Evolutionary conservation across 2,113 vertebrate genomes (phyloP), one percentile per base, ranked within the genome.

Genomic region (Semicossyphus pulcher): DNA sequence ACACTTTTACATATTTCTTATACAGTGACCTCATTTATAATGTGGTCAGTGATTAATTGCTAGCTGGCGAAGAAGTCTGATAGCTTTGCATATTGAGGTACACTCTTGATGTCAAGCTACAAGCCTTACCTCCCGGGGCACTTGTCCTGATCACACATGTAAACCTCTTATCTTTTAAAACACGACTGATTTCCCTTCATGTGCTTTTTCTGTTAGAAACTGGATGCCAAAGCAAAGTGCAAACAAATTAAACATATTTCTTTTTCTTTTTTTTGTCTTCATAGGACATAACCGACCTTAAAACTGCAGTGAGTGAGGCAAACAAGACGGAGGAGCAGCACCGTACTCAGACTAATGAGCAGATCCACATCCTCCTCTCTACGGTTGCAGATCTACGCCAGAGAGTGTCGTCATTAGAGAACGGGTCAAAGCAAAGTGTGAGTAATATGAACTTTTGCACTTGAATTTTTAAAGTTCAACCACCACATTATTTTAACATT

Each of bases 281-380:
- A 26, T 20, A 93, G 92, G 91, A 93, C 20, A 56, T 92, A 48
- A 78, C 75, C 20, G 86, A 88, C 36, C 73, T 93, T 49, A 91
- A 80, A 54, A 86, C 85, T 69, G 79, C 68, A 4, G 68, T 91
- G 32, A 83, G 72, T 23, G 91, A 92, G 11, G 72, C 86, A 1
- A 93, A 94, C 62, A 75, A 81, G 87, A 92, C 89, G 0, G 91
- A 92, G 69, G 86, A 79, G 59, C 69, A 80, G 54, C 87, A 81
- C 48, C 88, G 85, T 7, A 75, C 78, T 0, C 91, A 86, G 82
- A 81, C 84, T 1, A 71, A 86, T 10, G 86, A 92, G 53, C 88
- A 91, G 73, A 87, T 94, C 51, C 83, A 88, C 44, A 47, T 64
- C 56, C 70, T 93, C 9, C 77, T 90, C 26, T 82, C 89, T 6